These are phyloP conservation scores for Carettochelys insculpta DNA, from an alignment of 2,113 vertebrate species.

Conservation along the genomic window DNA sequence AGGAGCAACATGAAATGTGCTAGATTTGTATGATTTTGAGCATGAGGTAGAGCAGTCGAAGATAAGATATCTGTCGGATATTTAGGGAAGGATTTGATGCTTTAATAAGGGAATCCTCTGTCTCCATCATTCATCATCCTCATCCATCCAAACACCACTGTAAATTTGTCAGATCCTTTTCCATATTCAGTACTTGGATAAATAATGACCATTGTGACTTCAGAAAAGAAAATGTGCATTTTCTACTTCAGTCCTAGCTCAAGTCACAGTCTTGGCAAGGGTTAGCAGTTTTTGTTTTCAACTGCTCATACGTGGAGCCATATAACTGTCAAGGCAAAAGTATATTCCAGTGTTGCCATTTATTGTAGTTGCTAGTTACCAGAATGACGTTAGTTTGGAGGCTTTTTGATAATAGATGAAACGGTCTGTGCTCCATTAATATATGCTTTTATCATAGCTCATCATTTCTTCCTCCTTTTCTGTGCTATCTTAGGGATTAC, in stretches of 20 bases:
- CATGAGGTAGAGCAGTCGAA: slow-evolving; percentile 22
- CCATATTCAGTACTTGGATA: slow-evolving; percentile 79
- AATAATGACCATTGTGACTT: slow-evolving; percentile 72
- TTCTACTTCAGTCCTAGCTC: slow-evolving; percentile 50
- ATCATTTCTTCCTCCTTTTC: slow-evolving; percentile 63
- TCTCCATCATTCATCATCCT: slow-evolving; percentile 76
- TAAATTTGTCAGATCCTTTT: slow-evolving; percentile 82
- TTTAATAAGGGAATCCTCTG: slow-evolving; percentile 82
- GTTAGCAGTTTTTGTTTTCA: slow-evolving; percentile 56
- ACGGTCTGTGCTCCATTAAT: slow-evolving; percentile 56
- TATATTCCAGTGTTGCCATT: slow-evolving; percentile 38
- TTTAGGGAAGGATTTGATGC: slow-evolving; percentile 76
- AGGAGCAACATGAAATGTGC: slow-evolving; percentile 26
- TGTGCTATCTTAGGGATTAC: slow-evolving; percentile 80
- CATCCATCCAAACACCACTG: slow-evolving; percentile 76
- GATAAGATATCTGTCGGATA: slow-evolving; percentile 67
- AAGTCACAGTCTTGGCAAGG: slow-evolving; percentile 20
- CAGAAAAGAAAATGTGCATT: slow-evolving; percentile 49
- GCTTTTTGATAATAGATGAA: slow-evolving; percentile 23
- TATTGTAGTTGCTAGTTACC: slow-evolving; percentile 54
- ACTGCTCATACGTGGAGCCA: neutral
- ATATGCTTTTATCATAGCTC: slow-evolving; percentile 64
- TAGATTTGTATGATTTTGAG: slow-evolving; percentile 44
- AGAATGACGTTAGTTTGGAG: slow-evolving; percentile 16
- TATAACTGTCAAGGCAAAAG: slow-evolving; percentile 33